Base-by-base conservation (phyloP, 2,888 invertebrate species). In the Watsonalla binaria region DNA sequence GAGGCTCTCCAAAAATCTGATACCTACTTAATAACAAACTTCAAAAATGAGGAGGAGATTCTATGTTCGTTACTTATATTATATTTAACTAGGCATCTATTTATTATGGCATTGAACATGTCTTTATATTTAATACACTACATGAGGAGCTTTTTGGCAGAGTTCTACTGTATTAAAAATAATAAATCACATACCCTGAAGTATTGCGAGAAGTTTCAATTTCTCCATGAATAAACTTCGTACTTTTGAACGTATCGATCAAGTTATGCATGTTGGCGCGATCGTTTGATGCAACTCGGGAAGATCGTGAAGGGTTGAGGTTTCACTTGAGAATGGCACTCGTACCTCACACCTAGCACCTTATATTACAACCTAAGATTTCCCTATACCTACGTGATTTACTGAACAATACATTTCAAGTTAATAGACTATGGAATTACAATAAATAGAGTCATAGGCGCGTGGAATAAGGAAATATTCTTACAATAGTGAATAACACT, bases 241-340 rank as follows among this genome's bases (percentile, higher is more conserved):
- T 11, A 42, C 2, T 11, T 42, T 42, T 11, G 8, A 11, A 42
- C 5, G 42, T 42, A 5, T 42, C 42, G 11, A 50, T 48, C 45
- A 56, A 54, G 33, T 57, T 57, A 48, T 57, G 52, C 59, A 57
- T 59, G 15, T 49, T 53, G 8, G 11, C 37, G 8, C 4, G 8
- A 11, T 11, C 11, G 11, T 6, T 42, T 42, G 11, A 5, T 11
- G 11, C 9, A 42, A 11, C 11, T 11, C 42, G 11, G 11, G 11
- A 11, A 8, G 11, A 42, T 11, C 42, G 42, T 11, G 42, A 11
- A 11, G 42, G 42, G 42, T 5, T 42, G 42, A 5, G 11, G 11
- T 8, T 11, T 11, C 11, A 5, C 6, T 5, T 37, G 42, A 8
- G 5, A 11, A 11, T 11, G 5, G 42, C 11, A 5, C 42, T 5